phyloP scores from a whole-genome alignment of 1,140 invertebrate species.

The Prorops nasuta region DNA sequence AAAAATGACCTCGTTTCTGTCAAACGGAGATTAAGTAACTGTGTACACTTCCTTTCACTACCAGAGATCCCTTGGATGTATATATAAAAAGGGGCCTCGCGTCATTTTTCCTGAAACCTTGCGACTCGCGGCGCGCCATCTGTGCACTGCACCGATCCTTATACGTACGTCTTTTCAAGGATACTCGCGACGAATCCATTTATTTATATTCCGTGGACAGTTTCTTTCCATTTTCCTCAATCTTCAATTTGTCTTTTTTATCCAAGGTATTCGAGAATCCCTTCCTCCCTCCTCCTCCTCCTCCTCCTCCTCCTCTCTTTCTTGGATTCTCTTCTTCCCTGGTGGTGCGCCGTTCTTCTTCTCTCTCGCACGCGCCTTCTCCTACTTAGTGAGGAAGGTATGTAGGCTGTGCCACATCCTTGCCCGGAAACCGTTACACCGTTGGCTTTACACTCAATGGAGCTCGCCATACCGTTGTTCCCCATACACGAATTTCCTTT shows the following conservation, averaged over 20 bases:
- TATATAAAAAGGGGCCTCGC: too few species aligned
- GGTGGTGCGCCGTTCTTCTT: constrained; percentile 13
- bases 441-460: constrained; percentile 49
- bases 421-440: constrained; percentile 53
- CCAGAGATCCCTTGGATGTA: too few species aligned
- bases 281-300: constrained; percentile 1
- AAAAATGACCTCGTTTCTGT: too few species aligned
- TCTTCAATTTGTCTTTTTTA: constrained; percentile 6
- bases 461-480: constrained; percentile 34
- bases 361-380: constrained; percentile 28
- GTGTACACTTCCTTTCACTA: too few species aligned
- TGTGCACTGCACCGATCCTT: too few species aligned
- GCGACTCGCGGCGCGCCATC: too few species aligned
- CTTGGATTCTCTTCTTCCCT: constrained; percentile 10
- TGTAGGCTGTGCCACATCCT: constrained; percentile 57
- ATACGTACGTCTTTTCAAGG: too few species aligned
- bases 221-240: too few species aligned
- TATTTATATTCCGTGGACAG: too few species aligned
- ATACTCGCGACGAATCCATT: too few species aligned
- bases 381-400: constrained; percentile 43
- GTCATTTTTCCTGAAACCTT: too few species aligned
- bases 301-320: constrained; percentile 10
- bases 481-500: constrained; percentile 36
- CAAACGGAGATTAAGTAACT: too few species aligned
- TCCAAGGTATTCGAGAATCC: background rate